These are phyloP conservation scores for Alligator mississippiensis DNA, from an alignment of 2,113 vertebrate genomes.

Conservation along the genomic window DNA sequence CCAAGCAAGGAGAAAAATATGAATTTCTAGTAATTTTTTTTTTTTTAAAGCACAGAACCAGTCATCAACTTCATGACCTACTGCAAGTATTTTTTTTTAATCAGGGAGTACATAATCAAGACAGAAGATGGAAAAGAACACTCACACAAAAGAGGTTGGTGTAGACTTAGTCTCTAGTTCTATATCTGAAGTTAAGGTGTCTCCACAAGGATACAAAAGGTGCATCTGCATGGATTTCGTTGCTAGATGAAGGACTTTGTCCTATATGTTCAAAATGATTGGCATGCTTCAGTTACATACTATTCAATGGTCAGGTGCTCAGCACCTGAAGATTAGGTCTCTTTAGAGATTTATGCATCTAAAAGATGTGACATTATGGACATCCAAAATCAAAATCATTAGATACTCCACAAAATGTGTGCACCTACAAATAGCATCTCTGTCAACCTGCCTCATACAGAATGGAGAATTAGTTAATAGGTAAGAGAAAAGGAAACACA, in stretches of 20 bases:
- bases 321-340: background rate
- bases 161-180: background rate
- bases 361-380: background rate
- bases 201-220: background rate
- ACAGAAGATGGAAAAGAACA: background rate
- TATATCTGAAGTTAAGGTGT: background rate
- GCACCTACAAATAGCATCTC: fast-evolving
- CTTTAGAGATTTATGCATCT: background rate
- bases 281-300: background rate
- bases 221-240: background rate
- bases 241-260: background rate
- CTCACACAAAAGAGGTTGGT: background rate
- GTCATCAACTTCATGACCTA: background rate
- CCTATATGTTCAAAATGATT: background rate
- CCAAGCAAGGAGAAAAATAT: background rate
- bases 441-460: background rate
- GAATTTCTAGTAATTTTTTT: background rate
- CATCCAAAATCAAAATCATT: background rate
- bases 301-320: background rate
- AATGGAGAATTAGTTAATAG: background rate
- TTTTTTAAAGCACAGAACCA: background rate
- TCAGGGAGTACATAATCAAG: background rate
- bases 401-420: background rate
- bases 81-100: background rate
- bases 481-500: background rate